Conservation (phyloP, 2,888 invertebrate genomes). For the Thereva unica region DNA sequence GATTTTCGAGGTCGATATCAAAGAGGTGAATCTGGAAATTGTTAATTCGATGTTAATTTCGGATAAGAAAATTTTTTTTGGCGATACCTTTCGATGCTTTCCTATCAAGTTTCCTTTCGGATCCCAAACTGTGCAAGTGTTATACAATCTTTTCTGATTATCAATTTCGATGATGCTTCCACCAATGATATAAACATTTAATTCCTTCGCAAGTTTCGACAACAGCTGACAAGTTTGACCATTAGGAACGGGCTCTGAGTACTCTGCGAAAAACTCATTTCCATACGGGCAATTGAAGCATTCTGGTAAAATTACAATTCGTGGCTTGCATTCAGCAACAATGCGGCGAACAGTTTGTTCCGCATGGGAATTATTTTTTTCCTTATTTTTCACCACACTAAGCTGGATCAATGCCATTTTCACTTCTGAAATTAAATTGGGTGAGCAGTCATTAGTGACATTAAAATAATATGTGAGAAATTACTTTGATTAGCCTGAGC, state of each 20-base stretch:
- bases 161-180: conserved; percentile 87
- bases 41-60: neutral
- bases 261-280: conserved; percentile 74
- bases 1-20: conserved; percentile 71
- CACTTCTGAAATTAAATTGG: neutral
- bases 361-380: conserved; percentile 72
- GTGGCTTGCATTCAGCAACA: conserved; percentile 62
- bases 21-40: conserved; percentile 81
- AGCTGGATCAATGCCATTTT: conserved; percentile 77
- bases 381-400: conserved; percentile 71
- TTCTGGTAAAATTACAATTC: conserved; percentile 75
- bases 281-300: conserved; percentile 96
- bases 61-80: neutral
- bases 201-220: conserved; percentile 74
- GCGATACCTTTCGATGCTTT: conserved; percentile 77
- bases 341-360: conserved; percentile 71
- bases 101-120: conserved; percentile 76
- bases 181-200: conserved; percentile 80
- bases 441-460: no score
- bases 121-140: conserved; percentile 88
- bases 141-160: conserved; percentile 68
- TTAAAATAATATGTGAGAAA: no score
- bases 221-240: conserved; percentile 75
- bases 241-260: conserved; percentile 84
- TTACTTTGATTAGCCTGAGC: no score